A percentile compares a stretch with the other conserved stretches of the same genome.
These are phyloP conservation scores for Ctenopoma kingsleyae DNA, from an alignment of 2,797 vertebrate species.

Conservation along the genomic window DNA sequence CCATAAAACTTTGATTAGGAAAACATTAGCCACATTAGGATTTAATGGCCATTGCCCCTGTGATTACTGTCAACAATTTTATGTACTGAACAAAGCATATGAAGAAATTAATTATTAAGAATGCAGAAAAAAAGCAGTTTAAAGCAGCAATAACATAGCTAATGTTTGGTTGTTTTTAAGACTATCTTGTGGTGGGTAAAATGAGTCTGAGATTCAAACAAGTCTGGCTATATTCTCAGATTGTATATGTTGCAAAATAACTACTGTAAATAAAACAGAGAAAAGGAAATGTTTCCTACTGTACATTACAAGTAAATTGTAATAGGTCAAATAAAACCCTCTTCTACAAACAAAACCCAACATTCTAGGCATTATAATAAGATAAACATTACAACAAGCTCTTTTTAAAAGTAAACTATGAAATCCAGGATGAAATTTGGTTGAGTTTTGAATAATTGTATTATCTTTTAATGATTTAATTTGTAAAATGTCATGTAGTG, in stretches of 20 bases:
- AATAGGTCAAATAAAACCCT: too few species aligned
- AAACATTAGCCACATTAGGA: slow-evolving; percentile 93
- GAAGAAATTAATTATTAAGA: slow-evolving; percentile 81
- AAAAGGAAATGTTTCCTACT: not conserved
- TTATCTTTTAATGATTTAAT: too few species aligned
- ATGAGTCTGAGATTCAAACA: slow-evolving; percentile 21
- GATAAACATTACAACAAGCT: too few species aligned
- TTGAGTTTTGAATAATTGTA: too few species aligned
- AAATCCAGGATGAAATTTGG: too few species aligned
- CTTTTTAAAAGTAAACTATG: too few species aligned
- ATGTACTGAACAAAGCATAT: slow-evolving; percentile 85
- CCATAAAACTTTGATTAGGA: slow-evolving; percentile 99
- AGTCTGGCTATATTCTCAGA: slow-evolving; percentile 11
- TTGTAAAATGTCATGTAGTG: too few species aligned
- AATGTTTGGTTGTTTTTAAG: slow-evolving; percentile 53
- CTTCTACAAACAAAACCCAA: too few species aligned
- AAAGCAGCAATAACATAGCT: slow-evolving; percentile 60
- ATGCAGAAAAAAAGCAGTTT: slow-evolving; percentile 53
- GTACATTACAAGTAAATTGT: too few species aligned
- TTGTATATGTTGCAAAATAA: slow-evolving; percentile 4
- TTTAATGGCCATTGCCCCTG: slow-evolving; percentile 97
- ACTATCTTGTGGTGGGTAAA: slow-evolving; percentile 46
- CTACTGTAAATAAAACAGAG: not conserved
- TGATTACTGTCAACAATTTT: slow-evolving; percentile 97
- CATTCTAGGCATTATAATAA: too few species aligned